phyloP scores from a whole-genome alignment of 2,797 vertebrate genomes.

The Molossus molossus region DNA sequence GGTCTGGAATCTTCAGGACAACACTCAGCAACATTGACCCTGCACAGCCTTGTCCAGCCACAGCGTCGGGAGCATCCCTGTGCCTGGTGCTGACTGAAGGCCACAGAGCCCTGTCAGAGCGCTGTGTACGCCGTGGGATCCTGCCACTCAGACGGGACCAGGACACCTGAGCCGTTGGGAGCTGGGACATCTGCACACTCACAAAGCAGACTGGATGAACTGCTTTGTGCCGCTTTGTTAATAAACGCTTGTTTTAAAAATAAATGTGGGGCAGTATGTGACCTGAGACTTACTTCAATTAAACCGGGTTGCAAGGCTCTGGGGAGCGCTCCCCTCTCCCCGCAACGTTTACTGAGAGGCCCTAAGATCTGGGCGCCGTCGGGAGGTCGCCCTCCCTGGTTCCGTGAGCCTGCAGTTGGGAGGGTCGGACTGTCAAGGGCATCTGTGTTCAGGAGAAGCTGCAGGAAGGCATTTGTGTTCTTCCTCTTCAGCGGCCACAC shows the following conservation, averaged over 20 bases:
- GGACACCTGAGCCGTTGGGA: neutral
- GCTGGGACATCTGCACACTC: neutral
- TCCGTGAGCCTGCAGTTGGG: neutral
- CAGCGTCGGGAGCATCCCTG: neutral
- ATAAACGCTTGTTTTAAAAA: neutral
- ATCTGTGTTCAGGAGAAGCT: neutral
- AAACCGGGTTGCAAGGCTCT: neutral
- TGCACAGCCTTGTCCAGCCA: neutral
- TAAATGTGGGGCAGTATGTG: neutral
- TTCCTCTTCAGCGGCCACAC: neutral
- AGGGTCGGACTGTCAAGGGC: neutral
- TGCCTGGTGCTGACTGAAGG: neutral
- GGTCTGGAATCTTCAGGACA: neutral
- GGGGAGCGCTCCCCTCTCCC: neutral
- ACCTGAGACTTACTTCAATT: neutral
- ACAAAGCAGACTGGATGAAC: neutral
- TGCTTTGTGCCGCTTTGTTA: neutral
- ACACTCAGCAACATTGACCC: neutral
- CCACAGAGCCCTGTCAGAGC: neutral
- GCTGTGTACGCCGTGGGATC: neutral
- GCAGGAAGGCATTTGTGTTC: neutral
- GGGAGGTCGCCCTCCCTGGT: neutral
- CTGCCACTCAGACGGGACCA: neutral
- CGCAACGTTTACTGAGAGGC: neutral
- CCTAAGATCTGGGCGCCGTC: neutral